Base-by-base conservation (phyloP, 92 coral and sea anemone species). In the Porites divaricata region DNA sequence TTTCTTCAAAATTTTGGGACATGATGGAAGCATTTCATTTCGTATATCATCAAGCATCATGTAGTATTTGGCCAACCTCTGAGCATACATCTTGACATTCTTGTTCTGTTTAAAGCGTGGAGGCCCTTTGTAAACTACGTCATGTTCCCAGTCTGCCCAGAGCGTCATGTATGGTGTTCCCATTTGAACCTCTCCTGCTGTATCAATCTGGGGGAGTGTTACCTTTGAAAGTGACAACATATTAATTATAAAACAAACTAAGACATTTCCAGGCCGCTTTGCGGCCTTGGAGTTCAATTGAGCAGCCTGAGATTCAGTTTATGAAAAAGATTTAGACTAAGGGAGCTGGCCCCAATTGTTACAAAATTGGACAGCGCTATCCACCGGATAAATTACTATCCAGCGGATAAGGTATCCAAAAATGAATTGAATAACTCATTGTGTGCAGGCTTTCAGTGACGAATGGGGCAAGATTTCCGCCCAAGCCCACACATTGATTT, bases 101-200 rank as follows among this genome's bases (percentile, higher is more conserved):
- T 8, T 21, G 77, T 77, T 35, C 4, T 85, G 19, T 9, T 77
- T 21, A 2, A 85, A 62, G 1, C 67, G n/a, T 70, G 67, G 15
- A 49, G 89, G 84, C 6, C 89, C 89, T 66, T 85, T 85, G 75
- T 85, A 85, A 22, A 85, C 78, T 11, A 77, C 84, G 15, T 81
- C 84, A 56, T 85, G 89, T 4, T 28, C 70, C 89, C 89, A 85
- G 19, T 85, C 89, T 15, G 89, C 89, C 89, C 89, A 85, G 25
- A 85, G 89, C 1, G 89, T 85, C 89, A 85, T 85, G 89, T 85
- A 85, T 8, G 88, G 88, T 28, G 88, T 84, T 23, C 88, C 88
- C 53, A 84, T 54, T 84, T 84, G 88, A 53, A 85, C 41, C 54
- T 85, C 89, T 28, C 67, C 89, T 49, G 63, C 77, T 8, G 89